Conservation (phyloP, 53 echinoderm and acorn worm species). For the Arbacia lixula region DNA sequence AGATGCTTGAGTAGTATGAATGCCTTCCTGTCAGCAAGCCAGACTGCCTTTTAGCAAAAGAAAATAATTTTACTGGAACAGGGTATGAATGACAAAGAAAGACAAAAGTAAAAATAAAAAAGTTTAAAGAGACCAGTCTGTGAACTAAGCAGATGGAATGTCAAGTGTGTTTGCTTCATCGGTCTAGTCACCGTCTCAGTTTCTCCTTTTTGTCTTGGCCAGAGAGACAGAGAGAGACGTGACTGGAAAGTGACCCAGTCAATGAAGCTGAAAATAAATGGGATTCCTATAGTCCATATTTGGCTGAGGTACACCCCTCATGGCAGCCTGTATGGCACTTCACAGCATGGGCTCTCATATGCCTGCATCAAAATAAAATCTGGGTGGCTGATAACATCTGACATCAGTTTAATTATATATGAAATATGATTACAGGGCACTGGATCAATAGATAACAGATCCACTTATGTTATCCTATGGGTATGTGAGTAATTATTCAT, state of each 20-base stretch:
- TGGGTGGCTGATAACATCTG: too few relatives aligned
- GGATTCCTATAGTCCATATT: background rate
- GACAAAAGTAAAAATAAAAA: constrained; percentile 17
- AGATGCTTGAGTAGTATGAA: constrained; percentile 21
- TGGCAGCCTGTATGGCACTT: too few relatives aligned
- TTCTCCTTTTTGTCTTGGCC: background rate
- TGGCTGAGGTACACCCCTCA: background rate
- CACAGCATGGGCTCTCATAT: too few relatives aligned
- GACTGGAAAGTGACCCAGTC: constrained; percentile 12
- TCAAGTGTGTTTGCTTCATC: background rate
- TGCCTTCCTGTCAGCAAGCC: constrained; percentile 22
- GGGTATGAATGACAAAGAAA: background rate
- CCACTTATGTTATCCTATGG: too few relatives aligned
- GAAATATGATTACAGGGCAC: too few relatives aligned
- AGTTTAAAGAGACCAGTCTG: background rate
- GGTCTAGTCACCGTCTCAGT: background rate
- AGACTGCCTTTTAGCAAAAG: constrained; percentile 11
- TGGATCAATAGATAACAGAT: too few relatives aligned
- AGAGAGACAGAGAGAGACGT: background rate
- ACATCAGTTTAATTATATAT: too few relatives aligned
- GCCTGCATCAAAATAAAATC: too few relatives aligned
- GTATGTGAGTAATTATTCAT: too few relatives aligned
- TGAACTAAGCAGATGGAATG: background rate
- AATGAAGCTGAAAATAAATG: background rate
- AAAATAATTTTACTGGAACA: constrained; percentile 9